Evolutionary conservation across 2,888 invertebrate species (phyloP), one percentile per base, ranked within the genome.

Genomic region (Exocentrus adspersus): DNA sequence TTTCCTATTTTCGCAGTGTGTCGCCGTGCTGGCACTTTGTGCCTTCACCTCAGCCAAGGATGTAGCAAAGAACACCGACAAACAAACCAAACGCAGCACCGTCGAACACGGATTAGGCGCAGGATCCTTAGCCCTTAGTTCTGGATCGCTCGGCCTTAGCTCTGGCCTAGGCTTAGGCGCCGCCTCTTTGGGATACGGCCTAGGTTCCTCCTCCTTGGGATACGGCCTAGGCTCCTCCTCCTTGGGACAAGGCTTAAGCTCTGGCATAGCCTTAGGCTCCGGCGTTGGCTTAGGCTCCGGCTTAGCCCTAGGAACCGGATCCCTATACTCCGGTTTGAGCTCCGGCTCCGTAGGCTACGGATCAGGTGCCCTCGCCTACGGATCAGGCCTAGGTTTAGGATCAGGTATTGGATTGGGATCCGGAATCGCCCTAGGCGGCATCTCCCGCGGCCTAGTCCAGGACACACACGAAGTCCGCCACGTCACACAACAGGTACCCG

Each of bases 401-500:
- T 41, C 42, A 0, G 28, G n/a, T 5, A 30, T 45, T 14, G 62
- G 30, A 4, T 4, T 30, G 19, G 12, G 51, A 16, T 51, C 14
- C 12, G 9, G 50, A 42, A 16, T 21, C 42, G 21, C 37, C 46
- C 16, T 21, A 30, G 50, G 59, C 21, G 45, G 28, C 16, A 28
- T 50, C 17, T 21, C 46, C 46, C 19, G 21, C n/a, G 28, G 14
- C 45, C 48, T 53, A 4, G 57, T 65, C n/a, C 46, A 58, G 14
- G 65, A 71, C 53, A 68, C 65, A 12, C 68, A 71, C 57, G 67
- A 71, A 63, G 48, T 69, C 14, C 64, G 63, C 58, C 62, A 67
- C 12, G 17, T 65, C 28, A 64, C 62, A 16, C 58, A 71, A 61
- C 70, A 67, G 43, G 73, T 72, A 19, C 70, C 71, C 19, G 73